Conservation (phyloP, 2,113 vertebrate genomes). For the Silurus glanis region DNA sequence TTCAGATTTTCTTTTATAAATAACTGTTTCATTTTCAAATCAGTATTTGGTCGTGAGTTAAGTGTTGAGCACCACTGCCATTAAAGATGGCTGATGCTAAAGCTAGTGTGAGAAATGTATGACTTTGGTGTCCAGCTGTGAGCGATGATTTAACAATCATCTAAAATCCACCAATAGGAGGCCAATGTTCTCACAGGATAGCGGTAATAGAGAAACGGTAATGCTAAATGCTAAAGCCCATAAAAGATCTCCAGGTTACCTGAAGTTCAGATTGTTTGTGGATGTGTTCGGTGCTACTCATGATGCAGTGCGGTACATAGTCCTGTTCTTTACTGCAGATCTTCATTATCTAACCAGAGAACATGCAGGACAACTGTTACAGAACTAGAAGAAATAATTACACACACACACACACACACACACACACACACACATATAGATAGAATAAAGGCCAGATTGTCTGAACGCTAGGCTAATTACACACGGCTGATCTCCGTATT, state of each 20-base stretch:
- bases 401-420: neutral
- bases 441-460: constrained; percentile 5
- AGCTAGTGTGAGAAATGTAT: neutral
- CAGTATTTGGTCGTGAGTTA: neutral
- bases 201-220: neutral
- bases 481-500: constrained; percentile 20
- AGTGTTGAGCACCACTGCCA: neutral
- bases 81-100: neutral
- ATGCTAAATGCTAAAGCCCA: neutral
- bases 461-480: constrained; percentile 12
- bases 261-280: neutral
- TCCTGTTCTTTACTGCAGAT: neutral
- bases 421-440: neutral
- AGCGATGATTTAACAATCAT: neutral
- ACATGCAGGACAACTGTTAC: neutral
- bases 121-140: neutral
- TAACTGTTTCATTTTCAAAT: too few species aligned
- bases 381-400: neutral
- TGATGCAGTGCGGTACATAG: neutral
- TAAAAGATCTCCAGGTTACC: neutral
- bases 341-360: neutral
- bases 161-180: neutral
- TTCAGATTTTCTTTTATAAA: neutral
- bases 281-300: too few species aligned
- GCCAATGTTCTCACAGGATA: neutral